A percentile compares a stretch with the other conserved stretches of the same genome.
phyloP scores from a whole-genome alignment of 2,888 invertebrate genomes.

The Autographa gamma region DNA sequence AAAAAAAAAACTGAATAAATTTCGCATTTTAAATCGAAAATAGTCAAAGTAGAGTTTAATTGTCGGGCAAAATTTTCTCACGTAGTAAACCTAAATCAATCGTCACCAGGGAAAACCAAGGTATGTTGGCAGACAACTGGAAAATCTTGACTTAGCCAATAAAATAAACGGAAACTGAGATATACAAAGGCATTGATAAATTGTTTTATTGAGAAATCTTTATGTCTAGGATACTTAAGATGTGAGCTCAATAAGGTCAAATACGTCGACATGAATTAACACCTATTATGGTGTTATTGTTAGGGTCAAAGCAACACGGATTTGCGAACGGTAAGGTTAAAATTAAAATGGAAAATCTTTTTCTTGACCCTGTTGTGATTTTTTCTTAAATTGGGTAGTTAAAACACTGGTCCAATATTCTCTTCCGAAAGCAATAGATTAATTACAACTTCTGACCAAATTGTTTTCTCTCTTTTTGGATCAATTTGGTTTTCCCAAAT shows the following conservation, averaged over 20 bases:
- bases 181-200: not conserved
- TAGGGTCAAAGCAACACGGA: not conserved
- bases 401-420: not conserved
- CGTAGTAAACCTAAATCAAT: not conserved
- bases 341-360: not conserved
- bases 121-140: constrained; percentile 33
- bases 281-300: not conserved
- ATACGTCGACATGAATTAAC: not conserved
- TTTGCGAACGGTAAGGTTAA: not conserved
- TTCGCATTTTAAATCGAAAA: too few species aligned
- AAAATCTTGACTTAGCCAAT: constrained; percentile 12
- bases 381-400: not conserved
- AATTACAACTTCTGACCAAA: not conserved
- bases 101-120: constrained; percentile 28
- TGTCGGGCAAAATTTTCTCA: not conserved
- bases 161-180: constrained; percentile 11
- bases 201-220: not conserved
- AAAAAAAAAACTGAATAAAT: not conserved
- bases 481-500: too few species aligned
- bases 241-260: not conserved
- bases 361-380: not conserved
- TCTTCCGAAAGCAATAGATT: not conserved
- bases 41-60: not conserved
- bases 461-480: not conserved
- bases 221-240: not conserved